A percentile compares a stretch with the other conserved stretches of the same genome.
Conservation (phyloP, 2,888 invertebrate genomes). For the Drosophila paramelanica region DNA sequence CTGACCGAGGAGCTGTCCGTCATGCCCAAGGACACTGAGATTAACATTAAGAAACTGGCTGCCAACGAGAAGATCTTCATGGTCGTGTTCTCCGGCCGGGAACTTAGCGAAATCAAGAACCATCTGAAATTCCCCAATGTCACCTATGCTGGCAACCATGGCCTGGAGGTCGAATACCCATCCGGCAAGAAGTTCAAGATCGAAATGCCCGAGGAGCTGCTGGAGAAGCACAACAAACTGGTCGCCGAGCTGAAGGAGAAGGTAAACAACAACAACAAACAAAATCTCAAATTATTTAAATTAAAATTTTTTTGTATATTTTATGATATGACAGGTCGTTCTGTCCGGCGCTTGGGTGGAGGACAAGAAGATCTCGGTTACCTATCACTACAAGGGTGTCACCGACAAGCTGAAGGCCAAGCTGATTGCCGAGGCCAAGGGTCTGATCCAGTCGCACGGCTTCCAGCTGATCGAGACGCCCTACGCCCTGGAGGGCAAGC, state of each 20-base stretch:
- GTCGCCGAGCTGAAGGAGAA: conserved; percentile 89
- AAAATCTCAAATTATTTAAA: neutral
- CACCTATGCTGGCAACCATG: conserved; percentile 92
- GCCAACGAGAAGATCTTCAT: conserved; percentile 90
- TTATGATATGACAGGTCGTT: conserved; percentile 86
- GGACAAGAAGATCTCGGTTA: conserved; percentile 90
- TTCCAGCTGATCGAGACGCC: conserved; percentile 90
- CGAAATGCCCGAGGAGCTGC: conserved; percentile 90
- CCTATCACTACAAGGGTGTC: conserved; percentile 90
- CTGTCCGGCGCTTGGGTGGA: conserved; percentile 92
- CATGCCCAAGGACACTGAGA: conserved; percentile 90
- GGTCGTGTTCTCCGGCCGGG: conserved; percentile 90
- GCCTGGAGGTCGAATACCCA: conserved; percentile 90
- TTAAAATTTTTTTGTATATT: too few species aligned
- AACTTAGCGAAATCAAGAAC: conserved; percentile 90
- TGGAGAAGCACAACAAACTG: conserved; percentile 88
- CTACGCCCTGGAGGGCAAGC: conserved; percentile 91
- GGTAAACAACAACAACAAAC: conserved; percentile 78
- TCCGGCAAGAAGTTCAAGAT: conserved; percentile 91
- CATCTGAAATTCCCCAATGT: conserved; percentile 87
- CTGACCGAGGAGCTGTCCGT: conserved; percentile 88
- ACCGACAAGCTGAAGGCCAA: conserved; percentile 87
- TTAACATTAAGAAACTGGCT: conserved; percentile 89
- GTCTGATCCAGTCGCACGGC: conserved; percentile 88
- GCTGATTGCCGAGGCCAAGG: conserved; percentile 87